Evolutionary conservation across 2,113 vertebrate species (phyloP).

Genomic region (Phylloscopus trochiloides): DNA sequence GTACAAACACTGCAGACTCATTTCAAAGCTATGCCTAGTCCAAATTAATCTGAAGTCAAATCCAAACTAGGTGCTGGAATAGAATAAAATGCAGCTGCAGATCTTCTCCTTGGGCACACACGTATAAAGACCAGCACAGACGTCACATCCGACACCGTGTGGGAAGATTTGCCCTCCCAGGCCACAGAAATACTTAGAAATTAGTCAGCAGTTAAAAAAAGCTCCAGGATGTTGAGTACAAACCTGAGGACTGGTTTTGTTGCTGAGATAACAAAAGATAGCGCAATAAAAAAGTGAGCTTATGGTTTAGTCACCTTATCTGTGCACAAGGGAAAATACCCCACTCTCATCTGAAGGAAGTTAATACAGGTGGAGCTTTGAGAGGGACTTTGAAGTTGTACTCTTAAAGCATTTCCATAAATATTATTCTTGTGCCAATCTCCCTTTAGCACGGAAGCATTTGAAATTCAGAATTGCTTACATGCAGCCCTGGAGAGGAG

Average conservation of each 20-base stretch:
- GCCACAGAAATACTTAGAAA: not conserved
- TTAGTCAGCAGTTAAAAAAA: not conserved
- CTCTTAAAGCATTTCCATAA: not conserved
- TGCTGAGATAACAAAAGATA: not conserved
- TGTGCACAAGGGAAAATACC: not conserved
- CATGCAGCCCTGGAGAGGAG: not conserved
- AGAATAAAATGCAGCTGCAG: not conserved
- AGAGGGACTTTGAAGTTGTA: not conserved
- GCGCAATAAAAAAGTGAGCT: rapidly evolving
- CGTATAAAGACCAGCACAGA: not conserved
- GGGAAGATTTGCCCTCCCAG: not conserved
- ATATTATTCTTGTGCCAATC: not conserved
- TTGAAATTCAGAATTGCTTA: not conserved
- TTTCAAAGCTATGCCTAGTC: conserved; percentile 2
- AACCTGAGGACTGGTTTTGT: not conserved
- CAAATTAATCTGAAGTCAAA: conserved; percentile 37
- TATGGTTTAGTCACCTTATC: not conserved
- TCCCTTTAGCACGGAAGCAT: not conserved
- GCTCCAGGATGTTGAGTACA: not conserved
- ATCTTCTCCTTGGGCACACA: not conserved
- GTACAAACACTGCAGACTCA: conserved; percentile 6
- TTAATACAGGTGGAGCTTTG: not conserved
- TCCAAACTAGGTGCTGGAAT: conserved; percentile 38
- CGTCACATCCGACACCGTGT: rapidly evolving
- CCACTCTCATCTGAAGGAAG: not conserved